Evolutionary conservation across 2,797 vertebrate genomes (phyloP).

Genomic region (Chelon labrosus): DNA sequence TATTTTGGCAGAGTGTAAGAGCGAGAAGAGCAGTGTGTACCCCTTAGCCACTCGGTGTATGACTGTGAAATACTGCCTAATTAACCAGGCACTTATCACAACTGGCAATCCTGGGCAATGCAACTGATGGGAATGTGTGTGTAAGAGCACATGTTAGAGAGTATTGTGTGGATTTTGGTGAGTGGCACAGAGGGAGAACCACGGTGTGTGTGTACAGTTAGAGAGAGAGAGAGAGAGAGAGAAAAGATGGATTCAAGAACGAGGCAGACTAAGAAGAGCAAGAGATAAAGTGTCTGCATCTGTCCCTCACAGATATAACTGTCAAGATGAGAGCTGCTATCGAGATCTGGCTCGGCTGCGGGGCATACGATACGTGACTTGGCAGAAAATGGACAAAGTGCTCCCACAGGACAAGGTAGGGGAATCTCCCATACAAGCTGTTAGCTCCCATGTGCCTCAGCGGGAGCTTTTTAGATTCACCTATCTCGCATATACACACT

Average conservation of each 20-base stretch:
- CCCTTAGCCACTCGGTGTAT: constrained; percentile 52
- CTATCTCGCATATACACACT: constrained; percentile 19
- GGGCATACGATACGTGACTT: constrained; percentile 94
- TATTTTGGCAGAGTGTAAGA: constrained; percentile 17
- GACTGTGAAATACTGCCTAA: constrained; percentile 76
- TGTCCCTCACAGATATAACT: constrained; percentile 92
- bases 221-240: constrained; percentile 9
- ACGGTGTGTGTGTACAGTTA: constrained; percentile 16
- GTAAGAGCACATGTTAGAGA: neutral
- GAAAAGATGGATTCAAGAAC: constrained; percentile 10
- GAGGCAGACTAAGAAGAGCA: constrained; percentile 47
- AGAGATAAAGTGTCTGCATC: constrained; percentile 77
- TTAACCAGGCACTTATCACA: constrained; percentile 80
- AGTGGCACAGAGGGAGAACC: constrained; percentile 20
- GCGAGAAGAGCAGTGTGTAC: constrained; percentile 13
- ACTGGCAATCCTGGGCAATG: constrained; percentile 44
- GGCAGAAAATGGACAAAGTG: constrained; percentile 92
- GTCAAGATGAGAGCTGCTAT: constrained; percentile 97
- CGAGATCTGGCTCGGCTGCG: constrained; percentile 94
- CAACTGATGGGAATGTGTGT: constrained; percentile 17
- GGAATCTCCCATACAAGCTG: constrained; percentile 54
- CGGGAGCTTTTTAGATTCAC: constrained; percentile 27
- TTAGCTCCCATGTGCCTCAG: constrained; percentile 38
- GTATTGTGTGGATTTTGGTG: constrained; percentile 30
- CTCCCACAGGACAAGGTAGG: constrained; percentile 95